Percentiles rank a stretch among this genome's conserved stretches.
Evolutionary conservation across 2,113 vertebrate genomes (phyloP).

Genomic region (Halichoeres trimaculatus): DNA sequence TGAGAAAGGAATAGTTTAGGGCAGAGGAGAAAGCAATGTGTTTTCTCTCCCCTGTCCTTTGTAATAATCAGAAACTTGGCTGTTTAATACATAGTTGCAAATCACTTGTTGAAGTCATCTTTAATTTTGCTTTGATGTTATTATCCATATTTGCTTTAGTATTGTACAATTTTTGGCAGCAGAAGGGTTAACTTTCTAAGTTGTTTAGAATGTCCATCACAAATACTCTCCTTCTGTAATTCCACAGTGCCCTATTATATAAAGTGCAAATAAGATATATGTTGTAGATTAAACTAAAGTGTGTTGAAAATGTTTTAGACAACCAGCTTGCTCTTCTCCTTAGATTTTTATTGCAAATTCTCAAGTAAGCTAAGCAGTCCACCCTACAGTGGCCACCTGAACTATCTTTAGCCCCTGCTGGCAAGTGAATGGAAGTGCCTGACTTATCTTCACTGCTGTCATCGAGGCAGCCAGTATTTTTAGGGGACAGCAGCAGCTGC

Average conservation of each 20-base stretch:
- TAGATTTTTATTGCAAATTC: conserved; percentile 76
- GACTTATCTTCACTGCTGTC: conserved; percentile 87
- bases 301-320: conserved; percentile 28
- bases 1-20: no score
- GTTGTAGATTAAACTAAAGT: neutral
- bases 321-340: conserved; percentile 49
- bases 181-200: neutral
- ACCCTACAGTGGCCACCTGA: conserved; percentile 64
- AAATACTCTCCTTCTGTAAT: neutral
- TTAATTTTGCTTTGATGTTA: no score
- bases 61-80: no score
- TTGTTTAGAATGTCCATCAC: neutral
- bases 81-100: no score
- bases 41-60: no score
- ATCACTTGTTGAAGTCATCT: no score
- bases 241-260: neutral
- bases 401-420: conserved; percentile 84
- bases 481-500: conserved; percentile 87
- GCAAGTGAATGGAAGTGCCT: conserved; percentile 85
- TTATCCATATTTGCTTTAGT: no score
- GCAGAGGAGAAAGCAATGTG: no score
- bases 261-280: conserved; percentile 7
- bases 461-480: conserved; percentile 86
- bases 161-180: no score
- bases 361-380: conserved; percentile 78